These are phyloP conservation scores for Hemiscyllium ocellatum DNA, from an alignment of 2,113 vertebrate species.

Conservation along the genomic window DNA sequence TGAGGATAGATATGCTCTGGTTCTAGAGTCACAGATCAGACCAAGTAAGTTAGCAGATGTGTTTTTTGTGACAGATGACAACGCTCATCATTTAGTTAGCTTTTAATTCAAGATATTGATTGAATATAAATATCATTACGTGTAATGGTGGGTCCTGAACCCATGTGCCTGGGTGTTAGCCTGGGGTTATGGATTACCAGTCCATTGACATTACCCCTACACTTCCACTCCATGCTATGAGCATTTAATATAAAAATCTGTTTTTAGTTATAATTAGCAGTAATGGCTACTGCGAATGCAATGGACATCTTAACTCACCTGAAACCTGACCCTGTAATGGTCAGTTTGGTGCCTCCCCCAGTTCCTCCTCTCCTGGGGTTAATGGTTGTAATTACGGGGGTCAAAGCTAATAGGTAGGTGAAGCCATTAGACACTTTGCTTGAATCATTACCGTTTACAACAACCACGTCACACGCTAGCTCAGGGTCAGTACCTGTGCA, in stretches of 20 bases:
- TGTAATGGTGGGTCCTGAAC: too few relatives aligned
- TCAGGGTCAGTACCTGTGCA: constrained; percentile 50
- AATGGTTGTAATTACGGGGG: constrained; percentile 56
- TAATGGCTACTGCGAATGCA: not conserved
- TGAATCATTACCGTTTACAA: constrained; percentile 52
- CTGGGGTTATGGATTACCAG: too few relatives aligned
- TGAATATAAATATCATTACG: too few relatives aligned
- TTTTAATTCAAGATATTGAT: too few relatives aligned
- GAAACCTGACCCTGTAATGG: constrained; percentile 68
- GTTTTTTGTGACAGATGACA: too few relatives aligned
- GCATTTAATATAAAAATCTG: not conserved
- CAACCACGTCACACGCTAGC: constrained; percentile 54
- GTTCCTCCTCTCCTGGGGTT: constrained; percentile 69
- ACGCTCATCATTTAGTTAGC: too few relatives aligned
- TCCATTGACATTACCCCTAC: too few relatives aligned
- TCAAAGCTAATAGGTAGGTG: constrained; percentile 60
- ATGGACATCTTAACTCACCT: constrained; percentile 52
- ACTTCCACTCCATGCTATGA: not conserved
- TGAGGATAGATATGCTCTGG: too few relatives aligned
- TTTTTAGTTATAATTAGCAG: not conserved
- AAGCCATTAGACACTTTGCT: constrained; percentile 49
- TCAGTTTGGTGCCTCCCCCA: constrained; percentile 70
- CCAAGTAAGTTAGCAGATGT: too few relatives aligned
- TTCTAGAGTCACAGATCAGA: too few relatives aligned
- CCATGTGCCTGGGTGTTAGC: too few relatives aligned